Base-by-base conservation (phyloP, 1,140 invertebrate genomes). In the Plodia interpunctella region DNA sequence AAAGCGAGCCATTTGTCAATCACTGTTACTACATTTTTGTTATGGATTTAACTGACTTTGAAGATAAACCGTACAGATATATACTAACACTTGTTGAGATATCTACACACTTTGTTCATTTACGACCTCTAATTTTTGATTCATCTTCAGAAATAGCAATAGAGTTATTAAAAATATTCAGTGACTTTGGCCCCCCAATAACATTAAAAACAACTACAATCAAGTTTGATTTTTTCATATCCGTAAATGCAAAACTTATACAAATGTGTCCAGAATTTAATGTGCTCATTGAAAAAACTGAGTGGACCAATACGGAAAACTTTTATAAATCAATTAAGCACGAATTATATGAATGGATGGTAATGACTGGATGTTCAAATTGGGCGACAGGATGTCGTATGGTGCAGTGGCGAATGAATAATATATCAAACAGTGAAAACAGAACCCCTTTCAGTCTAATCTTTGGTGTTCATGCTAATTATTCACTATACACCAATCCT, bases 371-470 rank as follows among this genome's bases (percentile, higher is more conserved):
- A 8, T 25, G 51, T n/a, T 25, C 11, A 1, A 25, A 20, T n/a
- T 53, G 51, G 51, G 51, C 51, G 2, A 25, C 11, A 2, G 51
- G 18, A 13, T 15, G 19, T 53, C 51, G 21, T 5, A 25, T 53
- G 20, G 18, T 53, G n/a, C 51, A 53, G n/a, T 53, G 51, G 51
- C 8, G 19, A 2, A n/a, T 53, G 2, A 53, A 53, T 25, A 53
- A 53, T 25, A 25, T 21, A 9, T 0, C 0, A 25, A 13, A 13
- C 9, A 17, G 25, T 28, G 51, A 4, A 10, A 32, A 32, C 11
- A 15, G 6, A 2, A 44, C 15, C 15, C 38, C 38, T n/a, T 44
- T 44, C 13, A 2, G 6, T 15, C 15, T 10, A 44, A 2, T 44
- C 5, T 44, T 44, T 17, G 38, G 38, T 15, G 15, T 44, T 2